Base-by-base conservation (phyloP, 2,113 vertebrate species). In the Microcebus jonahi region DNA sequence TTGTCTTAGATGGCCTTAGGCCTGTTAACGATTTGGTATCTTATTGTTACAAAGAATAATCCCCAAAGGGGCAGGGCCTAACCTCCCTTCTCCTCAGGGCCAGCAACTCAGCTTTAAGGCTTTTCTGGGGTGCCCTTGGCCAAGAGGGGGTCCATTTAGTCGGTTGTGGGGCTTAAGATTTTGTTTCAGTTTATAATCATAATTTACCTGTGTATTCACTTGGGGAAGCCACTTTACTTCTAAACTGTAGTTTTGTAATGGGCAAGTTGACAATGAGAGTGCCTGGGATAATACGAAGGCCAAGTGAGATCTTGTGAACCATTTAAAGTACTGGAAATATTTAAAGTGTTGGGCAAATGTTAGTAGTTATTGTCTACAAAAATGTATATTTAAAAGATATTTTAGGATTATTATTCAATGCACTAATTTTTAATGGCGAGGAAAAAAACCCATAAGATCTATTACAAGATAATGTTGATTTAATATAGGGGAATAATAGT, bases 281-380 rank as follows among this genome's bases (percentile, higher is more conserved):
- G 65, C 17, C 71, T 92, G 67, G 34, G 48, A 67, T 67, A 36
- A 10, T 53, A 36, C 61, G 59, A 86, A 59, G 61, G n/a, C 42
- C 36, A 50, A 39, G 53, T 76, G 31, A 87, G 67, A 70, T 57
- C 17, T 73, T 55, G 34, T 4, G 1, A 73, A 71, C 18, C 71
- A 45, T 39, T 63, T 50, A 45, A 70, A 70, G 61, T 55, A 55
- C 18, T 91, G 63, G 36, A 36, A 59, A 20, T 27, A 57, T 36
- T 89, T 63, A 82, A 70, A 90, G 42, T 75, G 8, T 53, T 42
- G 25, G 27, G 23, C 9, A 92, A 88, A 50, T 89, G 13, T 77
- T 88, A 89, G 61, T 85, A 90, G 39, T 82, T 79, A 68, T 61
- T 94, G 39, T 90, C 23, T 76, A 39, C 2, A 91, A 80, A 80